Evolutionary conservation across 1,140 invertebrate genomes (phyloP), one percentile per base, ranked within the genome.

Genomic region (Mamestra configurata): DNA sequence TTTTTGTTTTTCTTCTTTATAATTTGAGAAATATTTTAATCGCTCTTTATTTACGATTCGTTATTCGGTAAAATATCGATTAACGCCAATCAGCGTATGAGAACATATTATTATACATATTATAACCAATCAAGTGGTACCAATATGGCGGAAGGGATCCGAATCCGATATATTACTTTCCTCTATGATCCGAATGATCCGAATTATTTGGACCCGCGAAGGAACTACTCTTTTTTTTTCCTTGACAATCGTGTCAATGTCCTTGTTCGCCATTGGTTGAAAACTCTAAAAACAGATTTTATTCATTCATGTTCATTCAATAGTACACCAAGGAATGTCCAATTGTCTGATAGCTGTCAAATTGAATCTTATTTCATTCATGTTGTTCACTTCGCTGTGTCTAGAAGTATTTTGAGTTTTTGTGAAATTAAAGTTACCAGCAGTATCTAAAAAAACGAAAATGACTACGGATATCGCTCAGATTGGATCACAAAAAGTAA

Each of bases 401-500:
- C 13, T 18, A 15, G 40, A 27, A 46, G 40, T 24, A 27, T 49
- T n/a, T 55, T 57, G 31, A 55, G 51, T 59, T 73, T 73, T 73
- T 15, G 0, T 53, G 46, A 71, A 73, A 73, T 73, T 73, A 57
- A 15, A 46, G 40, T 73, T 31, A 27, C 1, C 5, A 43, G 22
- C 40, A 22, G 49, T 35, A 35, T 68, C 35, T 27, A 31, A 71
- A 46, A 72, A 73, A 40, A 53, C 7, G n/a, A 92, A 85, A 78
- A 92, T 91, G 90, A 80, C 89, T 46, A 68, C 84, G 1, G 86
- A 92, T 89, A 82, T 92, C 72, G 81, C 84, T 64, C 76, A 79
- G 24, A 88, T 93, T 66, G 90, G 87, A 51, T 64, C 84, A 35
- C 84, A 91, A 18, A 93, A 92, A 87, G 89, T 93, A 27, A 90